Evolutionary conservation across 2,888 invertebrate genomes (phyloP).

Genomic region (Synanthedon tipuliformis): DNA sequence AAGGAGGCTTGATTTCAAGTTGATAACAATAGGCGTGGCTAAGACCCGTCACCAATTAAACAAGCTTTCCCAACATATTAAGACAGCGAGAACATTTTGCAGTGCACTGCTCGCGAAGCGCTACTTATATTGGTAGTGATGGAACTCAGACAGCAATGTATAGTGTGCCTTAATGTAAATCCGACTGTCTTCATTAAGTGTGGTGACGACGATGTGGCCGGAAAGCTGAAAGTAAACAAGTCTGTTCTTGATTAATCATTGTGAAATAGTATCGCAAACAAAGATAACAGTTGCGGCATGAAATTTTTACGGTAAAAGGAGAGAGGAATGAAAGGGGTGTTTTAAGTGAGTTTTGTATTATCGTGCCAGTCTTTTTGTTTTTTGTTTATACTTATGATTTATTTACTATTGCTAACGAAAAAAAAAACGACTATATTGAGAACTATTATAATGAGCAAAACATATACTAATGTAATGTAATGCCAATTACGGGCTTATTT

Average conservation of each 20-base stretch:
- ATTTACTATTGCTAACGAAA: too few relatives aligned
- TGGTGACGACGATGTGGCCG: conserved; percentile 14
- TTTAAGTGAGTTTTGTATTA: too few relatives aligned
- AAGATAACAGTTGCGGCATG: conserved; percentile 25
- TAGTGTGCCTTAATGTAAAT: not conserved
- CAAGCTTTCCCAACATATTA: not conserved
- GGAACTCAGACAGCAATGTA: not conserved
- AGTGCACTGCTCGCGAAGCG: not conserved
- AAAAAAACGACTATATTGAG: too few relatives aligned
- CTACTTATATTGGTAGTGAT: not conserved
- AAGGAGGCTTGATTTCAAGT: conserved; percentile 47
- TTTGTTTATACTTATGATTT: too few relatives aligned
- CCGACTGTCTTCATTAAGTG: not conserved
- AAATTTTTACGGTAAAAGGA: conserved; percentile 29
- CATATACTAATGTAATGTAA: too few relatives aligned
- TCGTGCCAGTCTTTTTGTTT: too few relatives aligned
- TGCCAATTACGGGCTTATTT: too few relatives aligned
- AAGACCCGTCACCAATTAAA: not conserved
- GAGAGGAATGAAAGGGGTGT: conserved; percentile 3
- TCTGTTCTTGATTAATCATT: conserved; percentile 50
- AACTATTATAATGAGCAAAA: too few relatives aligned
- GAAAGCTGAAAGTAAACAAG: conserved; percentile 46
- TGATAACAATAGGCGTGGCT: conserved; percentile 46
- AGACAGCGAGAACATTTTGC: not conserved
- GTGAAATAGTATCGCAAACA: conserved; percentile 31